Percentiles rank a stretch among this genome's conserved stretches.
Conservation (phyloP, 2,888 invertebrate species). For the Hypomecis punctinalis region DNA sequence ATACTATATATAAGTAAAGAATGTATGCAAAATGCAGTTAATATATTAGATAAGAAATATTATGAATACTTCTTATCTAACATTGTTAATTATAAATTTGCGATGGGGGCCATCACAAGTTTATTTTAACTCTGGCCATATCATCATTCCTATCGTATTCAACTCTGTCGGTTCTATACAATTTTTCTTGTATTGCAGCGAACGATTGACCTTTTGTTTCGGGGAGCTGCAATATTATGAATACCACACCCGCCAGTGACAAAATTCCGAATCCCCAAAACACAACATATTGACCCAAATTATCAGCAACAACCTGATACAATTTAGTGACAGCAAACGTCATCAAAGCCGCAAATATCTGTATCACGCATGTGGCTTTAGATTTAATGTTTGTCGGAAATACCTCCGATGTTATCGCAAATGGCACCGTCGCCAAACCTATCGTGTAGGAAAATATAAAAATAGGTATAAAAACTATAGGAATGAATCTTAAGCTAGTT, state of each 20-base stretch:
- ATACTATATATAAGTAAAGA: slow-evolving; percentile 3
- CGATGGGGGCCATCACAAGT: slow-evolving; percentile 47
- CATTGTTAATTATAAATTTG: neutral
- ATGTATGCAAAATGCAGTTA: slow-evolving; percentile 5
- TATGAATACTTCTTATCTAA: no score
- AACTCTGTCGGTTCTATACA: slow-evolving; percentile 70
- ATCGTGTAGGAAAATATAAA: slow-evolving; percentile 87
- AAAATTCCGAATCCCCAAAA: slow-evolving; percentile 84
- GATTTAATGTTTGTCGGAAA: slow-evolving; percentile 87
- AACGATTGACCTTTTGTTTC: slow-evolving; percentile 87
- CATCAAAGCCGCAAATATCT: slow-evolving; percentile 85
- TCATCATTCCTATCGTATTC: slow-evolving; percentile 69
- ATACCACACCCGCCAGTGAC: slow-evolving; percentile 81
- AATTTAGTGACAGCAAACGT: slow-evolving; percentile 86
- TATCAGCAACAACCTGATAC: slow-evolving; percentile 82
- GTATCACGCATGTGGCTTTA: slow-evolving; percentile 86
- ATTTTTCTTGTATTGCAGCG: slow-evolving; percentile 83
- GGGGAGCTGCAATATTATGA: slow-evolving; percentile 81
- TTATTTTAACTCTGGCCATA: slow-evolving; percentile 68
- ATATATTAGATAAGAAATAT: neutral
- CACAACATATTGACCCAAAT: slow-evolving; percentile 79
- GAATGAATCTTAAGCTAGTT: slow-evolving; percentile 81
- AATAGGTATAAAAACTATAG: slow-evolving; percentile 84
- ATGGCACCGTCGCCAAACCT: slow-evolving; percentile 87
- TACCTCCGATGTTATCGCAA: slow-evolving; percentile 86